These are phyloP conservation scores for Oostethus manadensis DNA, from an alignment of 2,113 vertebrate species.

Conservation along the genomic window DNA sequence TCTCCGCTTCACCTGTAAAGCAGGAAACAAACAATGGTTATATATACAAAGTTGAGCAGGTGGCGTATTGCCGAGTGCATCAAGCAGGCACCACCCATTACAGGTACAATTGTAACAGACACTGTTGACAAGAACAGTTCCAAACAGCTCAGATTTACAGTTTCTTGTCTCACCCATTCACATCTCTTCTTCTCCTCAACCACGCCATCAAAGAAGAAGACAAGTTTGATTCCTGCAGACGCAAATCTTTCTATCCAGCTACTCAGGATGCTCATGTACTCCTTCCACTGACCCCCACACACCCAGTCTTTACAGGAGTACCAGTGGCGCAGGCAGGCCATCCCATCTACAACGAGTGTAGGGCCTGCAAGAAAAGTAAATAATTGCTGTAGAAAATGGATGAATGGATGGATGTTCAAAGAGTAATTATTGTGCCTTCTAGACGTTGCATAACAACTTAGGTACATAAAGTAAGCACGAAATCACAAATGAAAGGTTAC, in stretches of 20 bases:
- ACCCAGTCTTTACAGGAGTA: constrained; percentile 87
- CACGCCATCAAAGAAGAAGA: constrained; percentile 89
- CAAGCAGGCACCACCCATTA: not conserved
- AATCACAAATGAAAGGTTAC: too few relatives aligned
- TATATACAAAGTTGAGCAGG: not conserved
- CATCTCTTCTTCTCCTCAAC: constrained; percentile 82
- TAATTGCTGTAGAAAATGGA: too few relatives aligned
- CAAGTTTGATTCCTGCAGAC: constrained; percentile 74
- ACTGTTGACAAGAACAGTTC: too few relatives aligned
- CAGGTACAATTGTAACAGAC: not conserved
- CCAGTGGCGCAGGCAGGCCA: constrained; percentile 87
- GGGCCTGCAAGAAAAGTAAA: constrained; percentile 44
- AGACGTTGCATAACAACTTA: too few relatives aligned
- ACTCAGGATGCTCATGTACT: constrained; percentile 76
- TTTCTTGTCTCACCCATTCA: constrained; percentile 72
- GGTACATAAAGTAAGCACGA: too few relatives aligned
- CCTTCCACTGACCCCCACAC: constrained; percentile 90
- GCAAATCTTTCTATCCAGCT: constrained; percentile 78
- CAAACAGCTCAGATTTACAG: not conserved
- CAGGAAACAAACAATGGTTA: not conserved
- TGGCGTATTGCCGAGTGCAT: not conserved
- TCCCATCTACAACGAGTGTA: constrained; percentile 85
- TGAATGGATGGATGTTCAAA: too few relatives aligned
- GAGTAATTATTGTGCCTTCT: too few relatives aligned
- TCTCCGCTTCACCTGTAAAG: constrained; percentile 73